Evolutionary conservation across 2,113 vertebrate species (phyloP).

Genomic region (Myiozetetes cayanensis): DNA sequence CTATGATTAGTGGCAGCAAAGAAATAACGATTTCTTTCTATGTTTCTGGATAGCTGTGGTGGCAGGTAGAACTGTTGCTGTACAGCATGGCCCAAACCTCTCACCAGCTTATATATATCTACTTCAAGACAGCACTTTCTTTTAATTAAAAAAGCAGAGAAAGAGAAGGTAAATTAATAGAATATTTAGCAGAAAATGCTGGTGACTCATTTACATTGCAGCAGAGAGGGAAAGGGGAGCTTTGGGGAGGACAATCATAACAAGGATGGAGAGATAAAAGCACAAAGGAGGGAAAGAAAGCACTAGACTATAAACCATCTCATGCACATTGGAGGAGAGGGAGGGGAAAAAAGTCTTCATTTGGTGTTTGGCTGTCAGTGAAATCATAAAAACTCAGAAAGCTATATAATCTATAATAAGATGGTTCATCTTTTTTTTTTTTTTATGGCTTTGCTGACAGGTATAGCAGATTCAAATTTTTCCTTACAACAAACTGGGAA

Average conservation of each 20-base stretch:
- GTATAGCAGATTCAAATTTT: conserved; percentile 7
- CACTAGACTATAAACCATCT: background rate
- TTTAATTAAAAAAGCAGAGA: background rate
- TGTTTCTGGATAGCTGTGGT: background rate
- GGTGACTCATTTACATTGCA: background rate
- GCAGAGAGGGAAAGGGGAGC: background rate
- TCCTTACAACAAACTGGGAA: background rate
- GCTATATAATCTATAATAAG: conserved; percentile 26
- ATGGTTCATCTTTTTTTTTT: conserved; percentile 18
- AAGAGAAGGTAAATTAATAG: background rate
- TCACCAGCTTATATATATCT: background rate
- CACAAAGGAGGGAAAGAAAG: background rate
- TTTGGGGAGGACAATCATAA: background rate
- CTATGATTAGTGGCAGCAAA: background rate
- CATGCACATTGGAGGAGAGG: background rate
- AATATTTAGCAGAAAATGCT: background rate
- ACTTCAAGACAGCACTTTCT: background rate
- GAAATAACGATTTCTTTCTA: background rate
- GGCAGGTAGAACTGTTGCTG: background rate
- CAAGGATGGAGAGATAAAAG: background rate
- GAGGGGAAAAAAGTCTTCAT: background rate
- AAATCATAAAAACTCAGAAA: conserved; percentile 23
- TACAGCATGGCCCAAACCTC: background rate
- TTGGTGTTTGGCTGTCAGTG: background rate
- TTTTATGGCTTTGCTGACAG: conserved; percentile 39